phyloP scores from a whole-genome alignment of 2,797 vertebrate genomes.

The Sebastes hopkinsi region DNA sequence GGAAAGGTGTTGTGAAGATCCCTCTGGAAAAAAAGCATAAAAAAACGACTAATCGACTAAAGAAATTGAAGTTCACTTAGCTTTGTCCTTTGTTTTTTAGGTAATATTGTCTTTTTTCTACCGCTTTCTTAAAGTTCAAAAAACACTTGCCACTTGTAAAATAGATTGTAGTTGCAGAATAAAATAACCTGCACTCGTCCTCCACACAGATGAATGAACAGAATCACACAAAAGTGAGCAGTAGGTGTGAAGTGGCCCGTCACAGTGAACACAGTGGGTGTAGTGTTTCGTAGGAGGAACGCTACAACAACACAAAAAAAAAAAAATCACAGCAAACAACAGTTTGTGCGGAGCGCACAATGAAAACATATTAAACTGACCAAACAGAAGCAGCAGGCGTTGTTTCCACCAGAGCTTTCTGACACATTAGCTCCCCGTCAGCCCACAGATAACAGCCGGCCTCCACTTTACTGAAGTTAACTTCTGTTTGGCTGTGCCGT shows the following conservation, averaged over 20 bases:
- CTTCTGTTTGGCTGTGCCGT: conserved; percentile 31
- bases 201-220: conserved; percentile 38
- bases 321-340: not conserved
- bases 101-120: too few relatives aligned
- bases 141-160: not conserved
- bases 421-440: conserved; percentile 22
- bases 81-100: too few relatives aligned
- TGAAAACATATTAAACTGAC: conserved; percentile 38
- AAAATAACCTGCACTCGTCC: not conserved
- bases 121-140: not conserved
- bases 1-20: too few relatives aligned
- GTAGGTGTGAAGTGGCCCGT: conserved; percentile 21
- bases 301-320: not conserved
- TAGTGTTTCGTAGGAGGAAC: conserved; percentile 26
- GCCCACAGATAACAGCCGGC: conserved; percentile 29
- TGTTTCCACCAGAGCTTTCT: conserved; percentile 4
- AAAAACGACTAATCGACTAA: too few relatives aligned
- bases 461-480: conserved; percentile 43
- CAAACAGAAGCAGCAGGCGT: conserved; percentile 35
- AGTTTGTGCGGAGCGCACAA: conserved; percentile 15
- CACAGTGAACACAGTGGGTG: conserved; percentile 23
- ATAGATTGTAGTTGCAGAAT: not conserved
- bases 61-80: too few relatives aligned
- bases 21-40: too few relatives aligned
- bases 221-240: conserved; percentile 15